Evolutionary conservation across 2,888 invertebrate genomes (phyloP).

Genomic region (Resseliella maxima): DNA sequence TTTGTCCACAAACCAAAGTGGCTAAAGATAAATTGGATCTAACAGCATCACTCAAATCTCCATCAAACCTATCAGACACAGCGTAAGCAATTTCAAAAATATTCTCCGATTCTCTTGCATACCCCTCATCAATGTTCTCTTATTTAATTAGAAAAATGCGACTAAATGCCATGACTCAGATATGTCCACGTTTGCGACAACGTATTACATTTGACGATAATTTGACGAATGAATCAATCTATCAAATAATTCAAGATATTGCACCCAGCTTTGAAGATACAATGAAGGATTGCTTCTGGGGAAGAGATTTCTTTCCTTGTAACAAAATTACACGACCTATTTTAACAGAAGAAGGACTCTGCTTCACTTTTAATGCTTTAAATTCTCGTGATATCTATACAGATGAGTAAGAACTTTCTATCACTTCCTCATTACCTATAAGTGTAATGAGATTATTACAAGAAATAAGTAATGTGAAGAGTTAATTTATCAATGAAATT

Average conservation of each 20-base stretch:
- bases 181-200: background rate
- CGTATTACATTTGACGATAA: background rate
- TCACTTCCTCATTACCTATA: constrained; percentile 62
- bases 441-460: no score
- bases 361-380: constrained; percentile 75
- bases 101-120: background rate
- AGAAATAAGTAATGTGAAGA: no score
- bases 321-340: constrained; percentile 65
- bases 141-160: background rate
- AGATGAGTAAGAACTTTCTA: constrained; percentile 65
- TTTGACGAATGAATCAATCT: background rate
- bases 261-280: background rate
- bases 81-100: background rate
- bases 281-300: background rate
- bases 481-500: no score
- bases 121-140: background rate
- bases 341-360: constrained; percentile 73
- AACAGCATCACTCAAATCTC: background rate
- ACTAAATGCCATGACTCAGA: background rate
- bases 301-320: constrained; percentile 60
- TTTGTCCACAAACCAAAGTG: constrained; percentile 70
- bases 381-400: constrained; percentile 65
- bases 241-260: background rate
- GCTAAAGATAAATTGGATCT: background rate
- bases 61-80: background rate